Evolutionary conservation across 2,797 vertebrate species (phyloP).

Genomic region (Sandelia bainsii): DNA sequence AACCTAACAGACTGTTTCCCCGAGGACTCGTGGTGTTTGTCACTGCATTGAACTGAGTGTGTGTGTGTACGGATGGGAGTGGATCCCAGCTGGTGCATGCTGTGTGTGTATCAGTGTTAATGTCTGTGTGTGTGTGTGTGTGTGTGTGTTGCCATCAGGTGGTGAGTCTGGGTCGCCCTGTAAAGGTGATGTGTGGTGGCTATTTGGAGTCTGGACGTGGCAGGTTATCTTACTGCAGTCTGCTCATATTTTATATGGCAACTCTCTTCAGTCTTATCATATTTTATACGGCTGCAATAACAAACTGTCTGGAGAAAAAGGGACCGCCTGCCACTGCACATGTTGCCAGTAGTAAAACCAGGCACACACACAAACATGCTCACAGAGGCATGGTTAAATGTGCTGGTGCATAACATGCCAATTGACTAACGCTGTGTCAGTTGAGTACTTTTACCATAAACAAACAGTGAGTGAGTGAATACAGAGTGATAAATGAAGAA

Average conservation of each 20-base stretch:
- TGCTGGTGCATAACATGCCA: conserved; percentile 16
- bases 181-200: conserved; percentile 83
- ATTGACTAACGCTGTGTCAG: conserved; percentile 24
- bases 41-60: conserved; percentile 31
- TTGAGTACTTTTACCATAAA: conserved; percentile 60
- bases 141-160: conserved; percentile 54
- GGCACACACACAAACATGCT: conserved; percentile 13
- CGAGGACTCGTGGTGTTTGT: conserved; percentile 49
- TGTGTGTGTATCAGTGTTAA: conserved; percentile 11
- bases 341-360: conserved; percentile 74
- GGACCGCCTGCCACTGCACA: conserved; percentile 73
- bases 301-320: conserved; percentile 75
- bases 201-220: conserved; percentile 80
- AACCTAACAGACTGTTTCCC: conserved; percentile 57
- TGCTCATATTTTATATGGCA: conserved; percentile 80
- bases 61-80: conserved; percentile 35
- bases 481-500: conserved; percentile 30
- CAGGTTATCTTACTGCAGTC: conserved; percentile 79
- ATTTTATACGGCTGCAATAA: conserved; percentile 82
- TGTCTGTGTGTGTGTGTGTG: conserved; percentile 18
- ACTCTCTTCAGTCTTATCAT: conserved; percentile 82
- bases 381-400: conserved; percentile 33
- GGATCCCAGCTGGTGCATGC: conserved; percentile 61
- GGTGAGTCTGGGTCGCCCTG: conserved; percentile 65
- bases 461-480: conserved; percentile 28